These are phyloP conservation scores for Nibea coibor DNA, from an alignment of 2,113 vertebrate species.

Conservation along the genomic window DNA sequence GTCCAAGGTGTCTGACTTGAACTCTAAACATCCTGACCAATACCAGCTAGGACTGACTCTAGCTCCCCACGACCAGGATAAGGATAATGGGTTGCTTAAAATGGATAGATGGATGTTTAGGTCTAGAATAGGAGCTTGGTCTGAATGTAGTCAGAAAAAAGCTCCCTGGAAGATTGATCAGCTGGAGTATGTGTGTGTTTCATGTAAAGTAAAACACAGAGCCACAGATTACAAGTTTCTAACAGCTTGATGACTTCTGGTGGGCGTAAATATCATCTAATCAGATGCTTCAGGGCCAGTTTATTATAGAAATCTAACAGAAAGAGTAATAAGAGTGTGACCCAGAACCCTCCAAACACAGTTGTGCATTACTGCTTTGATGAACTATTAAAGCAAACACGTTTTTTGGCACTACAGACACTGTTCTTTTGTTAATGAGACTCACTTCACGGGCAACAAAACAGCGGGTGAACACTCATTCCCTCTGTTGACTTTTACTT, in stretches of 20 bases:
- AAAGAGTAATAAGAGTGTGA: background rate
- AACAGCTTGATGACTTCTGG: background rate
- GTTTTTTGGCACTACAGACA: conserved; percentile 7
- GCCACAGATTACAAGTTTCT: background rate
- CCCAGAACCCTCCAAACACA: background rate
- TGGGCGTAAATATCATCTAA: conserved; percentile 17
- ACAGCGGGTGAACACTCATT: background rate
- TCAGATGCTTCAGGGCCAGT: background rate
- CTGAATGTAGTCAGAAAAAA: background rate
- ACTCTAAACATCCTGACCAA: too few species aligned
- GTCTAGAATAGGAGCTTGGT: background rate
- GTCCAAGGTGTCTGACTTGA: too few species aligned
- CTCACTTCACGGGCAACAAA: conserved; percentile 4
- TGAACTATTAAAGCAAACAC: conserved; percentile 33
- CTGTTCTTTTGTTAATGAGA: conserved; percentile 15
- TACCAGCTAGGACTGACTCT: too few species aligned
- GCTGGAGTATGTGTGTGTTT: conserved; percentile 20
- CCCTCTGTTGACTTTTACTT: background rate
- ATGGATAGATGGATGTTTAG: background rate
- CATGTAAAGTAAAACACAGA: background rate
- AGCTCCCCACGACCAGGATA: too few species aligned
- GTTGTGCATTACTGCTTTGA: conserved; percentile 7
- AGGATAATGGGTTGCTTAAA: too few species aligned
- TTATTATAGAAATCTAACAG: conserved; percentile 10
- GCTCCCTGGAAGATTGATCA: background rate